A percentile compares a stretch with the other conserved stretches of the same genome.
Conservation (phyloP, 2,113 vertebrate species). For the Sinocyclocheilus grahami region DNA sequence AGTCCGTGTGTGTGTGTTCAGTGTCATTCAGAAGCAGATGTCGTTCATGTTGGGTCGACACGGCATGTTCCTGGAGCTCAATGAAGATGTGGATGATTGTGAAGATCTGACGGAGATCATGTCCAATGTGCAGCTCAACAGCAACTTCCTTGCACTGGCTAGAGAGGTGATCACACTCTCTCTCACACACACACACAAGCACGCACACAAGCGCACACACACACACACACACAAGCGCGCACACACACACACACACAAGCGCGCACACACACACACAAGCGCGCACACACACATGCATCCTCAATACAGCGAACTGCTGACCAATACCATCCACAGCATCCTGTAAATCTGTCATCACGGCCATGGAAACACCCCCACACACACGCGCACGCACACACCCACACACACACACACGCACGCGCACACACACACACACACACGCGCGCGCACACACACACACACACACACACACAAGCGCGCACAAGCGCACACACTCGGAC, state of each 20-base stretch:
- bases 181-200: background rate
- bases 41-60: slow-evolving; percentile 97
- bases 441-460: too few relatives aligned
- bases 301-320: too few relatives aligned
- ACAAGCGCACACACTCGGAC: too few relatives aligned
- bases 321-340: too few relatives aligned
- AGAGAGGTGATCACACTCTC: slow-evolving; percentile 81
- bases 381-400: background rate
- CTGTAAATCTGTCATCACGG: too few relatives aligned
- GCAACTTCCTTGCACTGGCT: slow-evolving; percentile 95
- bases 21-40: slow-evolving; percentile 98
- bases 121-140: slow-evolving; percentile 99
- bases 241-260: background rate
- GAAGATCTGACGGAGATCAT: slow-evolving; percentile 98
- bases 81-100: slow-evolving; percentile 95
- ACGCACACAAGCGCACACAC: background rate
- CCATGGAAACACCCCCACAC: too few relatives aligned
- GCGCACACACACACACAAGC: background rate
- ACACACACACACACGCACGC: background rate
- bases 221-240: background rate
- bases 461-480: too few relatives aligned
- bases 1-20: slow-evolving; percentile 58
- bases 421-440: background rate
- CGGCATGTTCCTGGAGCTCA: slow-evolving; percentile 95
- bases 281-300: background rate